phyloP scores from a whole-genome alignment of 2,888 invertebrate genomes.

The Dryobotodes eremita region DNA sequence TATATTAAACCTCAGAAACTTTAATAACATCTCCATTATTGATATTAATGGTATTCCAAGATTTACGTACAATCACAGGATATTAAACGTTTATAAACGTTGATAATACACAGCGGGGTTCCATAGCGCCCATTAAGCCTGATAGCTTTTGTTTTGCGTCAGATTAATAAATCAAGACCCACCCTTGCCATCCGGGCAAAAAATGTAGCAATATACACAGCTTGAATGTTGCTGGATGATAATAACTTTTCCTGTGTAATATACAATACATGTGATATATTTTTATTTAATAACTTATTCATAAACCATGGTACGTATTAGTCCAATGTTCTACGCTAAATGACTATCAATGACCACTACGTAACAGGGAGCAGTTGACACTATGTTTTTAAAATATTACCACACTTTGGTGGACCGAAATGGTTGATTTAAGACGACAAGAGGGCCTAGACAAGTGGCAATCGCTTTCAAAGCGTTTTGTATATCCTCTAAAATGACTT shows the following conservation, averaged over 20 bases:
- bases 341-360: too few relatives aligned
- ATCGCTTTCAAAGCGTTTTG: too few relatives aligned
- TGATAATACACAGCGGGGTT: slow-evolving; percentile 61
- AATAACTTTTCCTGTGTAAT: slow-evolving; percentile 42
- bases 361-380: too few relatives aligned
- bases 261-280: slow-evolving; percentile 17
- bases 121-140: slow-evolving; percentile 59
- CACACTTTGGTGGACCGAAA: too few relatives aligned
- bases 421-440: too few relatives aligned
- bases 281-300: background rate
- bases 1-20: slow-evolving; percentile 52
- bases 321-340: too few relatives aligned
- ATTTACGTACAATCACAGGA: slow-evolving; percentile 65
- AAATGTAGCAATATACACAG: slow-evolving; percentile 56
- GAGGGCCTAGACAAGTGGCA: too few relatives aligned
- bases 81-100: slow-evolving; percentile 66
- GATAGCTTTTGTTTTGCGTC: slow-evolving; percentile 64
- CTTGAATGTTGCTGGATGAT: slow-evolving; percentile 29
- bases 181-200: slow-evolving; percentile 45
- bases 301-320: too few relatives aligned
- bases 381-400: too few relatives aligned
- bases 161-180: slow-evolving; percentile 63
- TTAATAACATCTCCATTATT: slow-evolving; percentile 60
- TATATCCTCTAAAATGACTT: too few relatives aligned
- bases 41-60: slow-evolving; percentile 66